phyloP scores from a whole-genome alignment of 2,113 vertebrate genomes.

The Phoenicopterus ruber region DNA sequence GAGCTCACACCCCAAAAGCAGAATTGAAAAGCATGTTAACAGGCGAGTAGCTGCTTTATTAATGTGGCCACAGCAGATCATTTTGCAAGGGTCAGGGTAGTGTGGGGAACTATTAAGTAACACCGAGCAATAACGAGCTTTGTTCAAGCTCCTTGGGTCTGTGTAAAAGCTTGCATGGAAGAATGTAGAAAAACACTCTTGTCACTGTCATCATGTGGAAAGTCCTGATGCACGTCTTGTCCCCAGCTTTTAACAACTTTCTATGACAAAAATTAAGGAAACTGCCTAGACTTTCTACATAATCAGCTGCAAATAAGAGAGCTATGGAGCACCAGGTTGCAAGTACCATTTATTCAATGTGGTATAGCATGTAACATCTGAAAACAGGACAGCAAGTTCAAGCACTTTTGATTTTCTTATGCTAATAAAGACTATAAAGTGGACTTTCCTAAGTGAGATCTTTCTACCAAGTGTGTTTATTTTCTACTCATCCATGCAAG shows the following conservation, averaged over 20 bases:
- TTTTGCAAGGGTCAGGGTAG: neutral
- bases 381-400: neutral
- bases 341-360: neutral
- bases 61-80: neutral
- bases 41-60: neutral
- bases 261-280: neutral
- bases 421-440: neutral
- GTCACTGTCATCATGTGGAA: neutral
- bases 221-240: neutral
- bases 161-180: neutral
- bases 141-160: neutral
- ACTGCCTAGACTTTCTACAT: neutral
- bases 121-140: neutral
- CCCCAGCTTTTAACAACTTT: neutral
- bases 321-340: neutral
- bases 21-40: neutral
- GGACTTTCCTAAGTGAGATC: neutral
- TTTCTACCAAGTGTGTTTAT: neutral
- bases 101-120: neutral
- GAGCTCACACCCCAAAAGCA: neutral
- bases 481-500: neutral
- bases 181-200: neutral
- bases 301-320: neutral
- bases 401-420: neutral
- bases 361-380: neutral